Conservation (phyloP, 2,797 vertebrate species). For the Lacerta bilineata region DNA sequence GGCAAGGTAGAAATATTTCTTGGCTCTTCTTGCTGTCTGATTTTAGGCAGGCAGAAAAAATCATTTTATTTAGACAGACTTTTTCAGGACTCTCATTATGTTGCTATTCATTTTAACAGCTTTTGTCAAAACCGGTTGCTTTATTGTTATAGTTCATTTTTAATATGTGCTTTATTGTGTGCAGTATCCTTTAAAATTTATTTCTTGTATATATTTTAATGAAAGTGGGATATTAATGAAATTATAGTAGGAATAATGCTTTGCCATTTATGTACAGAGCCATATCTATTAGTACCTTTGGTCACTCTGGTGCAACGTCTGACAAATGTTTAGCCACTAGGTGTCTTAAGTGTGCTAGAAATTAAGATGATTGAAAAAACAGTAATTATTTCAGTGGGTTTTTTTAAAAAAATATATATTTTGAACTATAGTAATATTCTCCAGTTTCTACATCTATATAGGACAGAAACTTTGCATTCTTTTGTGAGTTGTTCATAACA, state of each 20-base stretch:
- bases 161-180: neutral
- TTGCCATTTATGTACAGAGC: neutral
- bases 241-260: neutral
- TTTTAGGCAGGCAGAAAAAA: neutral
- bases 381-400: neutral
- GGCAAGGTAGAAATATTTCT: neutral
- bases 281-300: neutral
- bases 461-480: neutral
- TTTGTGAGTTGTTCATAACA: neutral
- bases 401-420: neutral
- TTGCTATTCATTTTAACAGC: neutral
- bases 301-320: neutral
- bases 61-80: neutral
- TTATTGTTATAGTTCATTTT: neutral
- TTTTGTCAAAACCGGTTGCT: neutral
- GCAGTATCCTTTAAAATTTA: neutral
- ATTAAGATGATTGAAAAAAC: constrained; percentile 15
- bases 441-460: neutral
- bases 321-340: constrained; percentile 34
- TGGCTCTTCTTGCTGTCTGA: no score
- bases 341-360: constrained; percentile 44
- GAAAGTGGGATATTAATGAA: neutral
- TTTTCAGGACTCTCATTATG: neutral
- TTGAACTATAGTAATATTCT: neutral
- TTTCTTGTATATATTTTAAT: neutral